Conservation (phyloP, 2,797 vertebrate species). For the Manis javanica region DNA sequence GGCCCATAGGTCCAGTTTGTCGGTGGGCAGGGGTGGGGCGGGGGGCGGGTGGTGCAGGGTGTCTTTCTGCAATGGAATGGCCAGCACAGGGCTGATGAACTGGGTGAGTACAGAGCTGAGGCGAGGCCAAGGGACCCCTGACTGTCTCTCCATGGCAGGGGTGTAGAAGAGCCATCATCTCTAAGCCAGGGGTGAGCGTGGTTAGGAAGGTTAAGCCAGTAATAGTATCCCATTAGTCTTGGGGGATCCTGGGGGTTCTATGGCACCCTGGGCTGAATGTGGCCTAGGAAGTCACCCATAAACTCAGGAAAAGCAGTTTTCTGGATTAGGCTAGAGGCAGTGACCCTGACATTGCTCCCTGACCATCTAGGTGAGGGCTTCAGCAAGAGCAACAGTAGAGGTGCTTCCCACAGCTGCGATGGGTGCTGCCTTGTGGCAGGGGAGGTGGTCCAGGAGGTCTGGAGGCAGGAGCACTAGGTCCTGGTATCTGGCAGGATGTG, state of each 20-base stretch:
- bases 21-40: background rate
- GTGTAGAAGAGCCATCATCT: background rate
- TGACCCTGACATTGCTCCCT: background rate
- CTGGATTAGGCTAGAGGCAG: background rate
- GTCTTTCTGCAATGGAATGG: background rate
- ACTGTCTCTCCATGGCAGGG: background rate
- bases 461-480: background rate
- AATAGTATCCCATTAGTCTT: background rate
- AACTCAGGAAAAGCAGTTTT: background rate
- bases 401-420: background rate
- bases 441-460: background rate
- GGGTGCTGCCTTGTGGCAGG: background rate
- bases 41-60: background rate
- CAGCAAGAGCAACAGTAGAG: background rate
- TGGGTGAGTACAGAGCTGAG: background rate
- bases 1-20: background rate
- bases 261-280: background rate
- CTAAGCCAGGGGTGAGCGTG: background rate
- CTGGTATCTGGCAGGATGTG: fast-evolving
- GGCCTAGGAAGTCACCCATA: background rate
- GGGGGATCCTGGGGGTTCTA: background rate
- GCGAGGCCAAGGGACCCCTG: no score
- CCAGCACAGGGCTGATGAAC: background rate
- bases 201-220: background rate
- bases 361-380: background rate